Conservation (phyloP, 2,888 invertebrate genomes). For the Lepidocyrtoides sp. region DNA sequence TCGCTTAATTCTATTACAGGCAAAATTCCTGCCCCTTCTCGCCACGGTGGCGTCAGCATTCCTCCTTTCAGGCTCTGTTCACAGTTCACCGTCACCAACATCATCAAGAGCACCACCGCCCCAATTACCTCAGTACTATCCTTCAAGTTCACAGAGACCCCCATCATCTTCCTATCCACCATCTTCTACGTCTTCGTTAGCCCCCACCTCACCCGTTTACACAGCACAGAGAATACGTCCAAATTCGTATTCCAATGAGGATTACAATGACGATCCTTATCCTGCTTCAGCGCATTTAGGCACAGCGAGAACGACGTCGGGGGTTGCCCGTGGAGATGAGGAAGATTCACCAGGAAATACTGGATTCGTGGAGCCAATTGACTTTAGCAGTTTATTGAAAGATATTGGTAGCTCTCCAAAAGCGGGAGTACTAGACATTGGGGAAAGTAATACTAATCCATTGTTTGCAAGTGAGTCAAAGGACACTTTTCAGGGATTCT, state of each 20-base stretch:
- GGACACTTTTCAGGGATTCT: conserved; percentile 83
- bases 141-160: conserved; percentile 60
- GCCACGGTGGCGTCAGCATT: conserved; percentile 57
- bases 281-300: conserved; percentile 74
- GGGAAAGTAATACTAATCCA: conserved; percentile 84
- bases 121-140: conserved; percentile 64
- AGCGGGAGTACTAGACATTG: conserved; percentile 86
- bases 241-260: conserved; percentile 36
- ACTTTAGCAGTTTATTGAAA: conserved; percentile 88
- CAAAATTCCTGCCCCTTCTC: conserved; percentile 55
- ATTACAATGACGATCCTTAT: conserved; percentile 79
- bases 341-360: conserved; percentile 80
- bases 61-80: conserved; percentile 50
- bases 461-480: conserved; percentile 81
- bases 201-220: conserved; percentile 71
- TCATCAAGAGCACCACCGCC: conserved; percentile 48
- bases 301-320: conserved; percentile 75
- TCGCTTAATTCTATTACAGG: conserved; percentile 16
- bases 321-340: conserved; percentile 40
- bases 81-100: conserved; percentile 39
- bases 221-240: conserved; percentile 78
- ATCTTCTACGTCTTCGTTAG: conserved; percentile 58
- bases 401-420: conserved; percentile 85
- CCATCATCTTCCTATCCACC: conserved; percentile 42
- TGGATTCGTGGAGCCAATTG: conserved; percentile 88